Percentiles rank a stretch among this genome's conserved stretches.
These are phyloP conservation scores for Drosophila setifemur DNA, from an alignment of 1,140 invertebrate species.

Conservation along the genomic window DNA sequence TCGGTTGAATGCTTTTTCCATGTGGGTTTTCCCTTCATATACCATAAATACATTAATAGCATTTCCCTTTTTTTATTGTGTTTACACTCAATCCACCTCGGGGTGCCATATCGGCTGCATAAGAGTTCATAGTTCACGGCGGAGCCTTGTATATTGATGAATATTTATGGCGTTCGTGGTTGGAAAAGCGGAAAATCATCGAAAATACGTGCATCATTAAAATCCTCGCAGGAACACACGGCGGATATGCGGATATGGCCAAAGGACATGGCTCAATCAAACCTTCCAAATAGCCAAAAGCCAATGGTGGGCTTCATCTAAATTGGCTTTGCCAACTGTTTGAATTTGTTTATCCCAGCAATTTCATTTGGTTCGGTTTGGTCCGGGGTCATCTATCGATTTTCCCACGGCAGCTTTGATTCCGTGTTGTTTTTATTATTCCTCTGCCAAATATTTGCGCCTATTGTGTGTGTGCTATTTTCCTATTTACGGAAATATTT, in stretches of 20 bases:
- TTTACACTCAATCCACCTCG: neutral
- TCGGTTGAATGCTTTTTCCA: neutral
- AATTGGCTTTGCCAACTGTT: constrained; percentile 46
- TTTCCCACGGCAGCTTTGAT: constrained; percentile 12
- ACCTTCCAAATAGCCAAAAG: constrained; percentile 37
- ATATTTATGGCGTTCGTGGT: constrained; percentile 43
- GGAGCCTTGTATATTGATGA: constrained; percentile 34
- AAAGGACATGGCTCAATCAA: constrained; percentile 53
- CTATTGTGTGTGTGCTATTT: constrained; percentile 18
- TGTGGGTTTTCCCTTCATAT: constrained; percentile 7
- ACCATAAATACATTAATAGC: constrained; percentile 27
- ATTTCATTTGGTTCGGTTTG: constrained; percentile 32
- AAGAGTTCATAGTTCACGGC: constrained; percentile 25
- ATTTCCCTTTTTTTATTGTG: neutral
- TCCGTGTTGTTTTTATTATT: neutral
- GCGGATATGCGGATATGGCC: constrained; percentile 33
- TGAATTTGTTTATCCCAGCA: constrained; percentile 41
- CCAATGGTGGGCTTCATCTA: constrained; percentile 5
- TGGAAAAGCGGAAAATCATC: constrained; percentile 44
- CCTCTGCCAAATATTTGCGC: constrained; percentile 23
- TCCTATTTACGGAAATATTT: constrained; percentile 25
- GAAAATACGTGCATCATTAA: constrained; percentile 45
- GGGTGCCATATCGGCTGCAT: neutral
- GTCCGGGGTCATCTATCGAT: constrained; percentile 20
- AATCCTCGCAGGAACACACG: constrained; percentile 20